Evolutionary conservation across 1,140 invertebrate species (phyloP).

Genomic region (Chionoecetes opilio): DNA sequence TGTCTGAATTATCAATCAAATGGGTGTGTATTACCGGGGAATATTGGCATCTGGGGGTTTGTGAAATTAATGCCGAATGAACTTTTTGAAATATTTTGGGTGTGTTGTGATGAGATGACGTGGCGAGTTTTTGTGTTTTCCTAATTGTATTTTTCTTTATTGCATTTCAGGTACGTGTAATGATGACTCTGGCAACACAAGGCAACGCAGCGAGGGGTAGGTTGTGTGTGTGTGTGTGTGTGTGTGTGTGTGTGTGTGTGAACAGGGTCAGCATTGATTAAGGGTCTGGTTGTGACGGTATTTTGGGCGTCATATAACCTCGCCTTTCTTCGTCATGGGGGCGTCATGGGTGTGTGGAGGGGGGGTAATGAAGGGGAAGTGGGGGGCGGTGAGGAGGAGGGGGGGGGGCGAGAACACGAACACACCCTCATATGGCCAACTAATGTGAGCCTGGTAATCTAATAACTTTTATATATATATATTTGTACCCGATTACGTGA

Average conservation of each 20-base stretch:
- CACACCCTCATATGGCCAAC: too few relatives aligned
- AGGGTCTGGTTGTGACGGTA: background rate
- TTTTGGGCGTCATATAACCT: background rate
- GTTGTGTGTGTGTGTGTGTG: slow-evolving; percentile 6
- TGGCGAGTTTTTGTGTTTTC: background rate
- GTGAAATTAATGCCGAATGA: slow-evolving; percentile 4
- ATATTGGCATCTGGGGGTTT: background rate
- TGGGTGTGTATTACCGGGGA: background rate
- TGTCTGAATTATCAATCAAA: background rate
- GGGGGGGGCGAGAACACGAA: background rate
- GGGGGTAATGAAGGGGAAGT: too few relatives aligned
- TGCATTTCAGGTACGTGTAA: background rate
- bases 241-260: background rate
- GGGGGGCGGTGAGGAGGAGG: background rate
- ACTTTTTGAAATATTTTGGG: background rate
- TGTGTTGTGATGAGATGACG: background rate
- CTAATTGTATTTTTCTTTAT: background rate
- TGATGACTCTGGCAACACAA: background rate
- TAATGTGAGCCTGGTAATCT: too few relatives aligned
- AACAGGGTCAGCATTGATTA: background rate
- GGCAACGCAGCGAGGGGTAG: background rate
- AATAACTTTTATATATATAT: too few relatives aligned
- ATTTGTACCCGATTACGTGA: too few relatives aligned
- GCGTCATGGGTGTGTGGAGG: background rate
- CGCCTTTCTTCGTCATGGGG: background rate